Evolutionary conservation across 2,888 invertebrate genomes (phyloP), one percentile per base, ranked within the genome.

Genomic region (Drosophila formosana): DNA sequence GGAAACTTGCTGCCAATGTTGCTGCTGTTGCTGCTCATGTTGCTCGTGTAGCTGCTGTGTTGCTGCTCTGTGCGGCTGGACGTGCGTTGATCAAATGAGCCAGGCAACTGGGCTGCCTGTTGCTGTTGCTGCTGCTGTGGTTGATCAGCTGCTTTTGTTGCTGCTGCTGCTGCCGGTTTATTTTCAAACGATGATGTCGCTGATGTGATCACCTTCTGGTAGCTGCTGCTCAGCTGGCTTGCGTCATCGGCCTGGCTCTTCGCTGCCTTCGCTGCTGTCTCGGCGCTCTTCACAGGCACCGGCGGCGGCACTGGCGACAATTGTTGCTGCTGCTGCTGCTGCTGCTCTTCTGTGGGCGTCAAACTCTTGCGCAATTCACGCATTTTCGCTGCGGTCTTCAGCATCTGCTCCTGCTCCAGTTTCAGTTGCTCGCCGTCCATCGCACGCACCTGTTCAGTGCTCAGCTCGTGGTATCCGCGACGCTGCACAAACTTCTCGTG

Each of bases 401-500:
- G 76, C 58, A 91, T 80, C 57, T 90, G 82, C 55, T 89, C 80
- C 64, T 90, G 83, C 28, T 89, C 73, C 78, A 71, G 67, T 11
- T 85, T 78, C 64, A 88, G 64, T 61, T 90, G 84, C 53, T 89
- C 90, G 46, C 66, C 79, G 75, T 92, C 89, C 66, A 91, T 75
- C 9, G 72, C 77, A 11, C 82, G 77, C 25, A 92, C 86, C 73
- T 92, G 89, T 11, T 90, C 89, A 2, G 83, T 81, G 66, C 86
- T 89, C 65, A 88, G 82, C 78, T 94, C 94, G 78, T 94, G 94
- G 82, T 94, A 94, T 23, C 94, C 94, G 72, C 94, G 93, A 45
- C 95, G 93, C 79, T 95, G 95, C n/a, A 95, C 90, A 90, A 94
- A 95, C 88, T 95, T 96, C 75, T 93, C 94, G 82, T 96, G 96